A percentile compares a stretch with the other conserved stretches of the same genome.
Conservation (phyloP, 2,888 invertebrate species). For the Noctua pronuba region DNA sequence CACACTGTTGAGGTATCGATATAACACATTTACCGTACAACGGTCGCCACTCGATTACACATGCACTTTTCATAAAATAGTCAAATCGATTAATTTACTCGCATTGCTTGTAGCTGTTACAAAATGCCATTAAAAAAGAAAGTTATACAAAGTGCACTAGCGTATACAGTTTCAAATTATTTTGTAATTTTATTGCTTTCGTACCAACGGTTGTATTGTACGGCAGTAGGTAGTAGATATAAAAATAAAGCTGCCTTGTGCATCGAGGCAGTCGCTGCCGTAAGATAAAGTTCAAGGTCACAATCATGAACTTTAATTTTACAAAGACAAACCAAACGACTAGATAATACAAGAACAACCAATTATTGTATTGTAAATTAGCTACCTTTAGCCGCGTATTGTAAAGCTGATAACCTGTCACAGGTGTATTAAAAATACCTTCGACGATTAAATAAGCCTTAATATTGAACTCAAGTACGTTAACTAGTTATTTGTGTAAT, state of each 20-base stretch:
- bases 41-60: slow-evolving; percentile 19
- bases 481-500: slow-evolving; percentile 50
- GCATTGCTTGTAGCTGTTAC: slow-evolving; percentile 49
- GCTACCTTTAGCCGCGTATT: slow-evolving; percentile 38
- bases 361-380: slow-evolving; percentile 48
- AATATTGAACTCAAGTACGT: slow-evolving; percentile 42
- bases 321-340: slow-evolving; percentile 33
- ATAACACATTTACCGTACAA: slow-evolving; percentile 24
- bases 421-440: slow-evolving; percentile 38
- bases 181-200: slow-evolving; percentile 45
- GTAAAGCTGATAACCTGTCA: slow-evolving; percentile 42
- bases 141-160: slow-evolving; percentile 60
- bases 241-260: slow-evolving; percentile 41
- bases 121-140: slow-evolving; percentile 63
- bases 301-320: slow-evolving; percentile 67
- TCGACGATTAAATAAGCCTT: slow-evolving; percentile 39
- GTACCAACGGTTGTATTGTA: slow-evolving; percentile 39
- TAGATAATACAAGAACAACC: slow-evolving; percentile 46
- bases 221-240: slow-evolving; percentile 11
- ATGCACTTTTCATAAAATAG: slow-evolving; percentile 36
- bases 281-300: slow-evolving; percentile 69
- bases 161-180: slow-evolving; percentile 54
- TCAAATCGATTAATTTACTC: slow-evolving; percentile 56
- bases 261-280: slow-evolving; percentile 38
- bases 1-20: slow-evolving; percentile 21